Evolutionary conservation across 2,888 invertebrate species (phyloP), one percentile per base, ranked within the genome.

Genomic region (Pterobdella sp.): DNA sequence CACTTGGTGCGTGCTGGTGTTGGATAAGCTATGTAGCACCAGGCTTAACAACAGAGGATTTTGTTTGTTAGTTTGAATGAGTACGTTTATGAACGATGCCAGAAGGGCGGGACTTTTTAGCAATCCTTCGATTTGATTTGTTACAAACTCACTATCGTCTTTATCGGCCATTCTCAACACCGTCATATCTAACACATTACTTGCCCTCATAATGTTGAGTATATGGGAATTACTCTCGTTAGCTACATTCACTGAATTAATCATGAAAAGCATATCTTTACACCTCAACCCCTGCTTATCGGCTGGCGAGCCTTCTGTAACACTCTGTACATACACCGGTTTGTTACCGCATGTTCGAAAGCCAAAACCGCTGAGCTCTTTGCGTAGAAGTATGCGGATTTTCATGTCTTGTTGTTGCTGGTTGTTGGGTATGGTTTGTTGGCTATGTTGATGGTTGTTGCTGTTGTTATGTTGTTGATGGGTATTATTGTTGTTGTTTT

Each of bases 61-160:
- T 36, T 71, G 71, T 36, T 71, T 71, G 36, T 71, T 71, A 32
- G 22, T 29, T 1, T 31, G 29, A 3, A 60, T 71, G 32, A 71
- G 60, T 7, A 63, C 71, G 56, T 26, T 32, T 0, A 71, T 42
- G 56, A 71, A 71, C 7, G 60, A 63, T 22, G 71, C 60, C 63
- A 63, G 56, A n/a, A 71, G 71, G 35, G 71, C 71, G 34, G 71
- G 71, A 36, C 26, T 22, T n/a, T 37, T 42, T n/a, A 42, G 37
- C 29, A 69, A 34, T 29, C 49, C n/a, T 32, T 69, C 69, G 26
- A 69, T 37, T 52, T 34, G 69, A 69, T 69, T 69, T 18, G 49
- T 49, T 26, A 56, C 60, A 3, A 26, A 14, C 26, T 56, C 60
- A 3, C 26, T 26, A n/a, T 56, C 60, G 26, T 22, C 26, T 26